Base-by-base conservation (phyloP, 1,140 invertebrate genomes). In the Halictus rubicundus region DNA sequence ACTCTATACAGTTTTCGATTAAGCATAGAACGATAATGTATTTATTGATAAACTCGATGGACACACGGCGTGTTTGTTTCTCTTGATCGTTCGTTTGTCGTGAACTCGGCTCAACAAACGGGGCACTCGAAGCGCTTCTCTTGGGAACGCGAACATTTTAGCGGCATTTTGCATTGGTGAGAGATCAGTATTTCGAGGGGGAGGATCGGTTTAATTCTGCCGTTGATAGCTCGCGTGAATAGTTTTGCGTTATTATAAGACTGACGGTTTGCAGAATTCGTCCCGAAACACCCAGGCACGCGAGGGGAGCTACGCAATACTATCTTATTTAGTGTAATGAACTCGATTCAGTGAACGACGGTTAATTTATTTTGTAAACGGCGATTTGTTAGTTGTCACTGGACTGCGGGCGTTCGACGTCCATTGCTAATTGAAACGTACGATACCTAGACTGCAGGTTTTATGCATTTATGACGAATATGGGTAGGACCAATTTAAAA, bases 251-350 rank as follows among this genome's bases (percentile, higher is more conserved):
- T 78, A 25, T 23, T 64, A 78, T 78, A 78, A 78, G 76, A 78
- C 76, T 78, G 76, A 78, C 49, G 46, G 69, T 78, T 72, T 72
- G n/a, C 57, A 72, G 68, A 57, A 65, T 77, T 77, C 68, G 19
- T 61, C 66, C 65, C 27, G 57, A 69, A 46, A 27, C 7, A 61
- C 42, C 60, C 25, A 49, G 32, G 46, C 46, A 16, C 25, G 5
- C 60, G 27, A 49, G 10, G 42, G 42, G 16, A 75, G 19, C 39
- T 42, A 52, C 42, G 16, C 37, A 19, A 66, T 57, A 68, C 19
- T 54, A 54, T 54, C 19, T 16, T 7, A n/a, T 52, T 52, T 46
- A 64, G 32, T 42, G 5, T 32, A 37, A 21, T 49, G 32, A 70
- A 46, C 23, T 52, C 14, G 23, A 19, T 27, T 23, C 63, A 7